A percentile compares a stretch with the other conserved stretches of the same genome.
Conservation (phyloP, 2,113 vertebrate genomes). For the Struthidea cinerea region DNA sequence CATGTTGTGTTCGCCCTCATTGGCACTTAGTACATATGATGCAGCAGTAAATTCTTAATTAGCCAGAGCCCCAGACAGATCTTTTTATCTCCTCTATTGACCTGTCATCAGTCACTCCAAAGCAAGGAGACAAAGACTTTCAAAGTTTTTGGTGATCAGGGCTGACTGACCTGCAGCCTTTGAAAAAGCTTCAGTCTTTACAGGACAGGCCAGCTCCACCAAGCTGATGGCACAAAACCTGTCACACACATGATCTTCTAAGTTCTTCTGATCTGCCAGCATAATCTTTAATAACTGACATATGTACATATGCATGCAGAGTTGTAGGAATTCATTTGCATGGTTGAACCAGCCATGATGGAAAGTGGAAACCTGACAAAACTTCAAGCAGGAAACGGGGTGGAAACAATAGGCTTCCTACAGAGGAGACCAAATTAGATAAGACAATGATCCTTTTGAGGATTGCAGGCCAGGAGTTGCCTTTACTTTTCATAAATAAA, state of each 20-base stretch:
- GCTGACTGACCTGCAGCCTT: neutral
- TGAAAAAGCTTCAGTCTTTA: neutral
- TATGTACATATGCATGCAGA: neutral
- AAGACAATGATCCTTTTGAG: constrained; percentile 20
- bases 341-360: neutral
- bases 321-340: neutral
- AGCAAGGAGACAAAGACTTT: neutral
- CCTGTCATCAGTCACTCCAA: neutral
- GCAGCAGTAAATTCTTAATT: neutral
- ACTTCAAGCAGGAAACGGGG: constrained; percentile 22
- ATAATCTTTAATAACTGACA: neutral
- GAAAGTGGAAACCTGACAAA: constrained; percentile 41
- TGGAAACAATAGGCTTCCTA: constrained; percentile 27
- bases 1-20: accelerated
- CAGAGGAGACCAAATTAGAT: constrained; percentile 26
- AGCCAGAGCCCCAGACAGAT: neutral
- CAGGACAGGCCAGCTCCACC: neutral
- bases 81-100: neutral
- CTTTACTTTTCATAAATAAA: constrained; percentile 46
- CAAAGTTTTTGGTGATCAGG: neutral
- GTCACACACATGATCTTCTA: neutral
- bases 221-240: neutral
- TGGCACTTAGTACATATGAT: neutral
- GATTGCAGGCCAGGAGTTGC: neutral
- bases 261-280: neutral